Evolutionary conservation across 2,888 invertebrate genomes (phyloP), one percentile per base, ranked within the genome.

Genomic region (Tipula lateralis): DNA sequence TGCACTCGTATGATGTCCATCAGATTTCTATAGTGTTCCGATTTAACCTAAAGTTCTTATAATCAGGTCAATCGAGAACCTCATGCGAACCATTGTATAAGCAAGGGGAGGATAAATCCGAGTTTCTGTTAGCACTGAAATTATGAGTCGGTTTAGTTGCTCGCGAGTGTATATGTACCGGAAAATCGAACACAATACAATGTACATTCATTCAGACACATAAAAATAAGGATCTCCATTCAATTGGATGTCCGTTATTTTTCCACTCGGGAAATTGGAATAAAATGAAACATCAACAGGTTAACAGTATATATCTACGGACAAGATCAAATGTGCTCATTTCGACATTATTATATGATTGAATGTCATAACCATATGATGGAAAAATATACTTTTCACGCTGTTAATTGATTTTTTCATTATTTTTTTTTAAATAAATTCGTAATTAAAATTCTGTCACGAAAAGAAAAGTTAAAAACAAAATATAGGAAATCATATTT

Each of bases 391-490:
- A 9, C 24, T 66, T 66, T 66, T 66, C 66, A 66, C 66, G 66
- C 66, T 66, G 66, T 19, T 66, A 66, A 66, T 66, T 66, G 66
- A 66, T 66, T 66, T n/a, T 44, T 66, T 66, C 19, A 66, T 66
- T 50, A n/a, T 50, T n/a, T 50, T 16, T 24, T 66, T 6, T 2
- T 24, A 24, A 66, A 24, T 19, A 66, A 66, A 66, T 13, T 13
- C 13, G 66, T 66, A 66, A 66, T 66, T 66, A 66, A 66, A 66
- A 66, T 66, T 66, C 24, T 66, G 66, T 66, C 66, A 66, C 24
- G 24, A 66, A 66, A 66, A 66, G 66, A 66, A 66, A 66, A 66
- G 19, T 6, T 16, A 50, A n/a, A 12, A 12, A 39, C 12, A n/a
- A 12, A 39, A 39, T 39, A 16, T 5, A 36, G 12, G 36, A 36